Evolutionary conservation across 1,140 invertebrate species (phyloP).

Genomic region (Zaprionus gabonicus): DNA sequence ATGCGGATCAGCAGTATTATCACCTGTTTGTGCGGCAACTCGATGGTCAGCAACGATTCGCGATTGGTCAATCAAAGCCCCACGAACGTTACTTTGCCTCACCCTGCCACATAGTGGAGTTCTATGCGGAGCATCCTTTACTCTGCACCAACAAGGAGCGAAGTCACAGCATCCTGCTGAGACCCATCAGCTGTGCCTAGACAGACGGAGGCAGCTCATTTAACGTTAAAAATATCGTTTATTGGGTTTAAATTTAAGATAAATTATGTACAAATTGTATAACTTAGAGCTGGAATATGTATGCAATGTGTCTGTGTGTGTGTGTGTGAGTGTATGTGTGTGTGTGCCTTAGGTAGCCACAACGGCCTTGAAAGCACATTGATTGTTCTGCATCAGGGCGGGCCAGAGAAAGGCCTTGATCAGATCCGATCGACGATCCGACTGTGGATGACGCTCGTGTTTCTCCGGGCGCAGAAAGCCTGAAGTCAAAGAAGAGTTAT

Average conservation of each 20-base stretch:
- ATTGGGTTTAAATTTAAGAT: slow-evolving; percentile 51
- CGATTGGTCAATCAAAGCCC: slow-evolving; percentile 69
- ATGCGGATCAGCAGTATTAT: slow-evolving; percentile 67
- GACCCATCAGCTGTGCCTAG: slow-evolving; percentile 64
- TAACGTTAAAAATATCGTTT: slow-evolving; percentile 55
- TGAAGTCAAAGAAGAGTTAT: background rate
- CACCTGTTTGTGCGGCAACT: slow-evolving; percentile 77
- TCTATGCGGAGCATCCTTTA: slow-evolving; percentile 64
- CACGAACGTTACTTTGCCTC: slow-evolving; percentile 65
- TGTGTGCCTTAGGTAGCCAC: slow-evolving; percentile 85
- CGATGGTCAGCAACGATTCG: slow-evolving; percentile 60
- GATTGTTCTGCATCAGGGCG: slow-evolving; percentile 86
- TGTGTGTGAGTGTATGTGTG: background rate
- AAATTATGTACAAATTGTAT: slow-evolving; percentile 70
- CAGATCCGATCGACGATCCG: slow-evolving; percentile 86
- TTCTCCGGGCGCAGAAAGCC: slow-evolving; percentile 85
- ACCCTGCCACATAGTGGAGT: slow-evolving; percentile 75
- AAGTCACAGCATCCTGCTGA: slow-evolving; percentile 63
- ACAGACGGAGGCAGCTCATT: background rate
- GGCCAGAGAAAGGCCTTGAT: slow-evolving; percentile 88
- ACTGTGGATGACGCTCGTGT: slow-evolving; percentile 86
- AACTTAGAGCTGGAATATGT: slow-evolving; percentile 35
- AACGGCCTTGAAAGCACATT: slow-evolving; percentile 87
- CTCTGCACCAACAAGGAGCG: slow-evolving; percentile 74
- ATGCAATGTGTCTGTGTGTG: background rate